Base-by-base conservation (phyloP, 1,140 invertebrate species). In the Oryctes rhinoceros region DNA sequence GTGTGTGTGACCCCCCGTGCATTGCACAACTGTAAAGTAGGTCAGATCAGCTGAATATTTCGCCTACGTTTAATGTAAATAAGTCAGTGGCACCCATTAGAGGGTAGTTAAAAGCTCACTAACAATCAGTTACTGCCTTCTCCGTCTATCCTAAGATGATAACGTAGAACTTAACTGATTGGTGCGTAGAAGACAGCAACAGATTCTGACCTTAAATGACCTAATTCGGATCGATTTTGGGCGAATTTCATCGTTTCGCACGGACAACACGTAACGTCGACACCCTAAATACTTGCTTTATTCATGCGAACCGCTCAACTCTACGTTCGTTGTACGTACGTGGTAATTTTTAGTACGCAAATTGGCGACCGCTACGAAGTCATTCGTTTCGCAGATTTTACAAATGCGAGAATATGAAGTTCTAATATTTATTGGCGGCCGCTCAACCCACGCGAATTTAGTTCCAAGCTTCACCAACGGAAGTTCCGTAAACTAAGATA, bases 121-220 rank as follows among this genome's bases (percentile, higher is more conserved):
- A 59, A 59, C 24, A 30, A 30, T 30, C 24, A 30, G 15, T 18
- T 59, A 18, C 18, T 15, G 15, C 7, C 5, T 18, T 18, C 18
- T 59, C 53, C 15, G 6, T 59, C 18, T 59, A 59, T 59, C 18
- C 5, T 59, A 59, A 59, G 15, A 59, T 18, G 13, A 59, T 6
- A 59, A 59, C 15, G 18, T 18, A n/a, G 3, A 59, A 18, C 53
- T 18, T 59, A 59, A 59, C 53, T n/a, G n/a, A 6, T 4, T 0
- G 5, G 18, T n/a, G 53, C n/a, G 18, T 18, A 6, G 15, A 59
- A n/a, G 5, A 59, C 15, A 18, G 5, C 53, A 6, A 18, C 18
- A 59, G 18, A 59, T 59, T 30, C 6, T 59, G 53, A 59, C 53
- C 53, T 59, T 59, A 59, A 59, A 59, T 59, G 53, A 59, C 53